Evolutionary conservation across 2,113 vertebrate genomes (phyloP), one percentile per base, ranked within the genome.

Genomic region (Tympanuchus pallidicinctus): DNA sequence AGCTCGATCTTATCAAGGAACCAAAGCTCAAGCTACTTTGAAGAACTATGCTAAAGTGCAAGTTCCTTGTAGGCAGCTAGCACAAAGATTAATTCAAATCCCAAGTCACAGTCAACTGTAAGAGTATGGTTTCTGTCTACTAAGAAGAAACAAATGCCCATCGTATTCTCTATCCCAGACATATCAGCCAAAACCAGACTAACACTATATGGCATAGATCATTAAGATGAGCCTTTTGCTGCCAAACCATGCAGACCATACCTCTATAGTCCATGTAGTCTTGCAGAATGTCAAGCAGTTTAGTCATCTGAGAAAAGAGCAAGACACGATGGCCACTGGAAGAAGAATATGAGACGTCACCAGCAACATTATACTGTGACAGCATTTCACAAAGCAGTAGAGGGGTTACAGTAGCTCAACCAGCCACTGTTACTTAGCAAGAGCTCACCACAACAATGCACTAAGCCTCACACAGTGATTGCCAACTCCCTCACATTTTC

Each of bases 281-380:
- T 96, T 99, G 99, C 43, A 99, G 97, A 92, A 99, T 98, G 96
- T 99, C 99, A 88, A 99, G 96, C 97, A 99, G 98, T 71, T 98
- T 98, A 45, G 98, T 99, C 99, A 99, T 98, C 47, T 99, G 99
- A 85, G 99, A 99, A 97, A 99, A 99, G 86, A 99, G 97, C 92
- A 99, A 97, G 92, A 99, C 96, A 43, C 98, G 98, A 89, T 99
- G 99, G 92, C 98, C 98, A 64, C 99, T 98, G 98, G 67, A 94
- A 97, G 63, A 88, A 94, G 69, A 93, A 43, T 3, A 2, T 3
- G 47, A 93, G 76, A 89, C 40, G 43, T 34, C 28, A 32, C 54
- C 30, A 93, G 25, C 7, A 71, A 76, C 38, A 45, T 20, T 13
- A 57, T 6, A 25, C 24, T 61, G 42, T 61, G 73, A 43, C 36